Conservation (phyloP, 2,113 vertebrate genomes). For the Papio anubis region DNA sequence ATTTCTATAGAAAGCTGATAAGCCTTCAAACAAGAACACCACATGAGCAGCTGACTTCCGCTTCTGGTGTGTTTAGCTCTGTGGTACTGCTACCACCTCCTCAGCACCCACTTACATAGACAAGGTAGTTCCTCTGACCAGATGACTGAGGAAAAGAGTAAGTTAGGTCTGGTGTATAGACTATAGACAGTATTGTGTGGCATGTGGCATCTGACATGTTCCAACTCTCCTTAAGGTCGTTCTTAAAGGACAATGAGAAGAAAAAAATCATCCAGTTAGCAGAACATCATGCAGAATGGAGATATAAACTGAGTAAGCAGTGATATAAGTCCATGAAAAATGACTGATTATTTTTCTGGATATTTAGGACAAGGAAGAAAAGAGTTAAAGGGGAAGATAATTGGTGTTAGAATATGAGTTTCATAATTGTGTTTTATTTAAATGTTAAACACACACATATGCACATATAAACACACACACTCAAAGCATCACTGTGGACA, state of each 20-base stretch:
- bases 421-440: neutral
- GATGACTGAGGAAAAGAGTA: no score
- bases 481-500: neutral
- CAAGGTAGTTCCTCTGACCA: neutral
- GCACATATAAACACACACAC: neutral
- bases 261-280: neutral
- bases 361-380: neutral
- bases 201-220: neutral
- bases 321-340: neutral
- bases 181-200: no score
- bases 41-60: neutral
- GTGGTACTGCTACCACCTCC: rapidly evolving
- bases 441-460: neutral
- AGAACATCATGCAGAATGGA: neutral
- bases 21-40: no score
- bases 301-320: neutral
- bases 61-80: rapidly evolving
- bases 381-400: neutral
- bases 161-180: neutral
- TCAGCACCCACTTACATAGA: neutral
- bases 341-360: neutral
- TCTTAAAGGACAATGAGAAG: neutral
- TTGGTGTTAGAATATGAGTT: neutral
- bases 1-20: neutral
- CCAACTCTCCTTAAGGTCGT: neutral